phyloP scores from a whole-genome alignment of 2,888 invertebrate species.

The Aleiodes leptofemur region DNA sequence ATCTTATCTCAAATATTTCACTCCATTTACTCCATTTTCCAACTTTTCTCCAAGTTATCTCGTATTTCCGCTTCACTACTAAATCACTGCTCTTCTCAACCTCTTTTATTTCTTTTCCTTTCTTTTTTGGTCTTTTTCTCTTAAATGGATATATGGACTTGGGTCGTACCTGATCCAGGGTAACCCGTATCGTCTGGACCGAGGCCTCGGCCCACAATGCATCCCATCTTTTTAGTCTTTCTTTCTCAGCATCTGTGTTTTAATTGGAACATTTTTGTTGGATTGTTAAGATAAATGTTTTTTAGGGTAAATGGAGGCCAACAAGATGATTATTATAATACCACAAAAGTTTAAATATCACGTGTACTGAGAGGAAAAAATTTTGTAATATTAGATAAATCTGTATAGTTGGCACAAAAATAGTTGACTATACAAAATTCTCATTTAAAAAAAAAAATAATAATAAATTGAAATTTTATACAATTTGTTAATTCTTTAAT shows the following conservation, averaged over 20 bases:
- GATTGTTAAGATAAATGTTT: conserved; percentile 17
- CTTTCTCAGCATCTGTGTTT: conserved; percentile 73
- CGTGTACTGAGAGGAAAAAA: neutral
- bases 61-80: too few relatives aligned
- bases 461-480: too few relatives aligned
- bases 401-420: too few relatives aligned
- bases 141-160: conserved; percentile 55
- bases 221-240: conserved; percentile 74
- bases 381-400: too few relatives aligned
- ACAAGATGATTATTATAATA: conserved; percentile 68
- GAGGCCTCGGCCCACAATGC: conserved; percentile 74
- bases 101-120: too few relatives aligned
- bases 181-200: conserved; percentile 74
- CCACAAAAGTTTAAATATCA: conserved; percentile 61
- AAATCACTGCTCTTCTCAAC: too few relatives aligned
- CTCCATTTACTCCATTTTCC: too few relatives aligned
- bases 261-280: conserved; percentile 69
- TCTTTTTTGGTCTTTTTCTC: conserved; percentile 51
- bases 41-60: too few relatives aligned
- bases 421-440: too few relatives aligned
- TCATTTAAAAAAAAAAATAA: too few relatives aligned
- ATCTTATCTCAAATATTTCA: too few relatives aligned
- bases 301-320: conserved; percentile 65
- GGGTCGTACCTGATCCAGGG: conserved; percentile 75
- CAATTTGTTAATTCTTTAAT: too few relatives aligned